Evolutionary conservation across 2,113 vertebrate genomes (phyloP).

Genomic region (Vulpes lagopus): DNA sequence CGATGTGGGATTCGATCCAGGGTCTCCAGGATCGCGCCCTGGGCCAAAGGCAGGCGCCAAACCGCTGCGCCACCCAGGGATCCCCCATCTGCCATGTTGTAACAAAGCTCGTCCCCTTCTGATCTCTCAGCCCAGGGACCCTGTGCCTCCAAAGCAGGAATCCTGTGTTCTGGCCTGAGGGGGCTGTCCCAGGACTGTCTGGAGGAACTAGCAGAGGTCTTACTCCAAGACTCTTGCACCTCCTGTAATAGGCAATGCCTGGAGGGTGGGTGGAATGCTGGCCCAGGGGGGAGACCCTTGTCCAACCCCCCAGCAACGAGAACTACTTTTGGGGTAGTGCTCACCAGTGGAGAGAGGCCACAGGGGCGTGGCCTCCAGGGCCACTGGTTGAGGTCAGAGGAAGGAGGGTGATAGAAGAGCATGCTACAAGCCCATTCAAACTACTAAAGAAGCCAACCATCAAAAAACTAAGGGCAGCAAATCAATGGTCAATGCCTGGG

Average conservation of each 20-base stretch:
- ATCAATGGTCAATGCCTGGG: too few species aligned
- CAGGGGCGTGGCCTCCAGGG: not conserved
- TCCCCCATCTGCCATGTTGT: accelerated
- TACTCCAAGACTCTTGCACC: not conserved
- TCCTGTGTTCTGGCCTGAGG: accelerated
- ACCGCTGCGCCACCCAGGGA: too few species aligned
- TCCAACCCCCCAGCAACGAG: not conserved
- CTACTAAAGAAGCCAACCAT: not conserved
- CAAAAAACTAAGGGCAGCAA: not conserved
- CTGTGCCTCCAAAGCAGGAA: not conserved
- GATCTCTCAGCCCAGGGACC: accelerated
- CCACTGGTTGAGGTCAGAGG: not conserved
- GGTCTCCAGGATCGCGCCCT: too few species aligned
- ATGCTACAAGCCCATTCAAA: not conserved
- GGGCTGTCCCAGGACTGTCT: not conserved
- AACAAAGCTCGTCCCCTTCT: accelerated
- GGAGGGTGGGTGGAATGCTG: not conserved
- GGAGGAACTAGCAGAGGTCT: not conserved
- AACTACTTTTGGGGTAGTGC: accelerated
- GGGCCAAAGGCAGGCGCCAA: too few species aligned
- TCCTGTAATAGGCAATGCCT: not conserved
- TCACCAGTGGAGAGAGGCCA: not conserved
- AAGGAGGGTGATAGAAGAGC: too few species aligned
- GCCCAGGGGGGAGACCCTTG: not conserved
- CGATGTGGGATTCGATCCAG: too few species aligned